Percentiles rank a stretch among this genome's conserved stretches.
These are phyloP conservation scores for Phasia obesa DNA, from an alignment of 2,888 invertebrate species.

Conservation along the genomic window DNA sequence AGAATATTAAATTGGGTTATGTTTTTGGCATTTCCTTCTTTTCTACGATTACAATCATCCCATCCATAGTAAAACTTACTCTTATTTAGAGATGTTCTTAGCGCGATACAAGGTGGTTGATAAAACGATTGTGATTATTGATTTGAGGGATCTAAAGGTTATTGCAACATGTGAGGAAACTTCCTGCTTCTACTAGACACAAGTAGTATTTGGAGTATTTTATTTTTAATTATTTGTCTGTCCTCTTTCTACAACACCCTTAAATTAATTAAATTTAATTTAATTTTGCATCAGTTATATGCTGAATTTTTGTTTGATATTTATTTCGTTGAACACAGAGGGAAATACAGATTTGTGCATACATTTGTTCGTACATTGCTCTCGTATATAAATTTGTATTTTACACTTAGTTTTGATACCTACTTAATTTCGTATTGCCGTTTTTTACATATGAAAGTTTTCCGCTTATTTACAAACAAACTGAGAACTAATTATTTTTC, in stretches of 20 bases:
- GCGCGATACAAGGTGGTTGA: neutral
- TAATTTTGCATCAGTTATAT: conserved; percentile 9
- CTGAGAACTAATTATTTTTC: conserved; percentile 1
- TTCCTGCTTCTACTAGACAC: too few species aligned
- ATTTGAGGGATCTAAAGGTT: conserved; percentile 1
- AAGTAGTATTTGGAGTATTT: neutral
- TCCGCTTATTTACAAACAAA: neutral
- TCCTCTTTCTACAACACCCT: neutral
- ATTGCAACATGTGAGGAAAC: too few species aligned
- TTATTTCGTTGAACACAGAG: neutral
- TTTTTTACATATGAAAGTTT: neutral
- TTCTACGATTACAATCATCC: too few species aligned
- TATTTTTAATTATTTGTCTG: neutral
- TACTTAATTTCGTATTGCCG: neutral
- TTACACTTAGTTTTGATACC: neutral
- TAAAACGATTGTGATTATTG: neutral
- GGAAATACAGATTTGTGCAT: neutral
- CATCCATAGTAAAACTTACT: too few species aligned
- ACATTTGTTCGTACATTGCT: too few species aligned
- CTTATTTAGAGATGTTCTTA: neutral
- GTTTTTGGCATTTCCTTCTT: too few species aligned
- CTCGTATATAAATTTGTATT: neutral
- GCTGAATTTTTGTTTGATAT: neutral
- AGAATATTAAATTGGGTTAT: neutral
- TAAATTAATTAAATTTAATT: conserved; percentile 37